phyloP scores from a whole-genome alignment of 2,797 vertebrate genomes.

The Buphagus erythrorhynchus region DNA sequence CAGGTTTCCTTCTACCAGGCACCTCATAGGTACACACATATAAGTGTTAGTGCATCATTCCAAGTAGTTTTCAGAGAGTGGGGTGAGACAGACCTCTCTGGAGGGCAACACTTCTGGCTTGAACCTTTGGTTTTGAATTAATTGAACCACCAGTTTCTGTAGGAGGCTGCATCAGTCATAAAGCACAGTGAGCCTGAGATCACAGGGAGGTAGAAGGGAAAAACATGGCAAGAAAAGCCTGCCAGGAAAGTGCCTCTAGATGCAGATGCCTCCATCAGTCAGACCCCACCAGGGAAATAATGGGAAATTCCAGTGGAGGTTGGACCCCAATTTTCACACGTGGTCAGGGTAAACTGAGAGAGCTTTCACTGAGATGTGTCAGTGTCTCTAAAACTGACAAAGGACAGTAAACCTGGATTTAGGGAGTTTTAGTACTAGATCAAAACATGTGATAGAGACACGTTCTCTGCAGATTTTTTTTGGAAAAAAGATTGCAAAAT shows the following conservation, averaged over 20 bases:
- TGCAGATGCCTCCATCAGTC: neutral
- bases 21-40: neutral
- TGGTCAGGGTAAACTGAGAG: neutral
- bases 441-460: neutral
- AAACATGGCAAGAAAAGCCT: neutral
- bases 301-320: neutral
- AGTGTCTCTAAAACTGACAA: neutral
- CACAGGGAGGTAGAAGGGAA: neutral
- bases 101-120: neutral
- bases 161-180: neutral
- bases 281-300: neutral
- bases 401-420: neutral
- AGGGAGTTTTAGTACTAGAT: neutral
- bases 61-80: neutral
- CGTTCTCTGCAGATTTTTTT: neutral
- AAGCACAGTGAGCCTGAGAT: neutral
- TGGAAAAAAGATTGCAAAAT: neutral
- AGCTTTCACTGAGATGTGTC: neutral
- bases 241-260: neutral
- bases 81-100: neutral
- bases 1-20: neutral
- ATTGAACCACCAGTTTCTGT: neutral
- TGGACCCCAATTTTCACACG: neutral
- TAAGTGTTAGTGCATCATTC: neutral
- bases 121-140: neutral